These are phyloP conservation scores for Leptinotarsa defecta DNA, from an alignment of 1,140 invertebrate genomes.

Conservation along the genomic window DNA sequence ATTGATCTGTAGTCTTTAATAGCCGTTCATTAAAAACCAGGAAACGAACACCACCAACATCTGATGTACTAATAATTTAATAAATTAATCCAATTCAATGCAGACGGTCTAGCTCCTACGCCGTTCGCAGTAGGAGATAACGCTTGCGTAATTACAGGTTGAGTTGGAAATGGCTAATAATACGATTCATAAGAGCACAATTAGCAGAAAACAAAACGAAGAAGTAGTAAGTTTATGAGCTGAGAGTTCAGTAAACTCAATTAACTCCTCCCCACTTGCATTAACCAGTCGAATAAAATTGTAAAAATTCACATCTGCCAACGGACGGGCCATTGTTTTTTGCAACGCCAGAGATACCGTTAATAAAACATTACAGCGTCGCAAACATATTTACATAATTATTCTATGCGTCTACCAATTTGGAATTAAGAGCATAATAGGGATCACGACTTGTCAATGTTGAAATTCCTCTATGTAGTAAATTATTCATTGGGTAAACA, in stretches of 20 bases:
- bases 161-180: neutral
- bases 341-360: neutral
- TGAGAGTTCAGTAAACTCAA: slow-evolving; percentile 3
- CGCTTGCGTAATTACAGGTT: slow-evolving; percentile 5
- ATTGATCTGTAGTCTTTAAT: neutral
- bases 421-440: no score
- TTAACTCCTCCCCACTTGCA: neutral
- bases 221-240: neutral
- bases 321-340: neutral
- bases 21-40: neutral
- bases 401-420: no score
- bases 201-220: neutral
- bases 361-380: neutral
- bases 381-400: neutral
- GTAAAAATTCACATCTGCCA: neutral
- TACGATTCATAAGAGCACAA: slow-evolving; percentile 3
- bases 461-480: no score
- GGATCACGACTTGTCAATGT: no score
- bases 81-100: slow-evolving; percentile 3
- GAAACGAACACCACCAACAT: neutral
- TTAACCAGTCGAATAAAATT: neutral
- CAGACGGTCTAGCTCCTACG: slow-evolving; percentile 3
- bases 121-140: neutral
- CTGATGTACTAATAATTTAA: neutral
- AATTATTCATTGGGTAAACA: no score